These are phyloP conservation scores for Lasioglossum marginatum DNA, from an alignment of 2,888 invertebrate genomes.

Conservation along the genomic window DNA sequence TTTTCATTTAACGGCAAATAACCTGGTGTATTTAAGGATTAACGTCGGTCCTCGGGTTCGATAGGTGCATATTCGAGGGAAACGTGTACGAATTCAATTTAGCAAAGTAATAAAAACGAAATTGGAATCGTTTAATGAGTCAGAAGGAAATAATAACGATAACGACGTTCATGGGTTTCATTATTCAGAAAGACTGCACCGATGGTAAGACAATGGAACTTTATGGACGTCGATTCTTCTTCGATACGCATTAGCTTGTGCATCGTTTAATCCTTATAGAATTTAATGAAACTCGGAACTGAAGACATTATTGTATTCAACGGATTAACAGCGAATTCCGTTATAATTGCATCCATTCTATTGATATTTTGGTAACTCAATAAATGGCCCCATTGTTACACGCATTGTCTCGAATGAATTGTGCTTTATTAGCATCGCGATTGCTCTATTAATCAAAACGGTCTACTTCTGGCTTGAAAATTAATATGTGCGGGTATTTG, in stretches of 20 bases:
- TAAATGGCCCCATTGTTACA: not conserved
- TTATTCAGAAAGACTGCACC: constrained; percentile 28
- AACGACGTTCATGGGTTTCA: constrained; percentile 22
- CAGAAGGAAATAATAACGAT: constrained; percentile 33
- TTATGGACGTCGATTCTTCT: constrained; percentile 48
- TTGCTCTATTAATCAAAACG: not conserved
- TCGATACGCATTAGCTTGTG: constrained; percentile 45
- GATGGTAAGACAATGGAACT: constrained; percentile 45
- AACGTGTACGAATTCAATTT: not conserved
- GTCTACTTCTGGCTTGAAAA: not conserved
- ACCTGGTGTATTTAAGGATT: not conserved
- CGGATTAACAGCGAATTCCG: not conserved
- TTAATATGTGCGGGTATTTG: not conserved
- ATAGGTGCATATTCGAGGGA: not conserved
- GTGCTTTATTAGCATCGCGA: not conserved
- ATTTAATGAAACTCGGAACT: constrained; percentile 1
- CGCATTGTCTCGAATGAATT: not conserved
- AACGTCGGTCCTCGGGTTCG: not conserved
- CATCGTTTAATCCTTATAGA: constrained; percentile 45
- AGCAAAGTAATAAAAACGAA: constrained; percentile 15
- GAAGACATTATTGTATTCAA: constrained; percentile 16
- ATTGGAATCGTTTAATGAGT: constrained; percentile 42
- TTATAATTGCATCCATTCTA: not conserved
- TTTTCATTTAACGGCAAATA: constrained; percentile 2
- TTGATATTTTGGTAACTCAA: not conserved